A percentile compares a stretch with the other conserved stretches of the same genome.
Evolutionary conservation across 2,113 vertebrate species (phyloP).

Genomic region (Anguilla rostrata): DNA sequence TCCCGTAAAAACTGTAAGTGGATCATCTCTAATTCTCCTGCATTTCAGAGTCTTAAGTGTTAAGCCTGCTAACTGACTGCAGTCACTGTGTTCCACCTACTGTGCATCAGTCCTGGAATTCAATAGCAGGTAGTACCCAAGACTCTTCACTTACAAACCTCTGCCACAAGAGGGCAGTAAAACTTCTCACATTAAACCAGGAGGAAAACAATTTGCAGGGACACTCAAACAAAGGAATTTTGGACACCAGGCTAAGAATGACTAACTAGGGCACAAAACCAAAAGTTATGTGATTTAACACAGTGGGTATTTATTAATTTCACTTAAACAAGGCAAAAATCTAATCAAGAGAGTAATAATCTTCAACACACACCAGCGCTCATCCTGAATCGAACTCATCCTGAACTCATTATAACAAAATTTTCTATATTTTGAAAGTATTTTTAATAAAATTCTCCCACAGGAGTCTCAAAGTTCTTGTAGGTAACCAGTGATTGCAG

Average conservation of each 20-base stretch:
- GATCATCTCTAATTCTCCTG: neutral
- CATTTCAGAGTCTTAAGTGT: neutral
- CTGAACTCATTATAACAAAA: too few relatives aligned
- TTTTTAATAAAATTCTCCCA: too few relatives aligned
- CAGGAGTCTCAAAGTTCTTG: too few relatives aligned
- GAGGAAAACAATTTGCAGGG: constrained; percentile 13
- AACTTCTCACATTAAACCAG: constrained; percentile 38
- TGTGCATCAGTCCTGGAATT: constrained; percentile 38
- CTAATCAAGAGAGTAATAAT: too few relatives aligned
- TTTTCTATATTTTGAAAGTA: too few relatives aligned
- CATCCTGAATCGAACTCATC: too few relatives aligned
- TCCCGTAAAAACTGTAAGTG: constrained; percentile 22
- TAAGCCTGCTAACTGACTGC: constrained; percentile 25
- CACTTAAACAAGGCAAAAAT: neutral
- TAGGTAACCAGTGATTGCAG: too few relatives aligned
- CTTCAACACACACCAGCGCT: too few relatives aligned
- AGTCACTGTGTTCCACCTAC: constrained; percentile 29
- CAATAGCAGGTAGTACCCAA: constrained; percentile 1
- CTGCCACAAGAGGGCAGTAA: constrained; percentile 65
- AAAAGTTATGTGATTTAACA: neutral
- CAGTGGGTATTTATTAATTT: neutral
- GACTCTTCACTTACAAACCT: constrained; percentile 29
- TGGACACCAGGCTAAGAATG: neutral
- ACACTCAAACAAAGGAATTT: neutral
- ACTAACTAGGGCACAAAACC: neutral